Evolutionary conservation across 2,797 vertebrate species (phyloP), one percentile per base, ranked within the genome.

Genomic region (Tragelaphus oryx): DNA sequence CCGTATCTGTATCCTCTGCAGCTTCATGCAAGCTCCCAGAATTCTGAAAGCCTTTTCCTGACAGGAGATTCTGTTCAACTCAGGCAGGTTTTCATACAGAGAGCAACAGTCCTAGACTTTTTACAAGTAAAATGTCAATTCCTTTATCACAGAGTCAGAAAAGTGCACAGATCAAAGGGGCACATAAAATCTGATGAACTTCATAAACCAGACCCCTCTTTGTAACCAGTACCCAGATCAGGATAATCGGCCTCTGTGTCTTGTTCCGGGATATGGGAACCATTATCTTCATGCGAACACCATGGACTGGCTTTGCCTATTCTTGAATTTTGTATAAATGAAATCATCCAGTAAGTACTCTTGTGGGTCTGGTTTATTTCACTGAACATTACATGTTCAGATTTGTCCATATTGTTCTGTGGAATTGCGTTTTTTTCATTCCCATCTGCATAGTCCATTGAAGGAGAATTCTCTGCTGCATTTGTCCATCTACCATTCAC

Each of bases 1-100:
- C n/a, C n/a, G 8, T 4, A 0, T 82, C 9, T 18, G 0, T 1
- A 8, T 0, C 9, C 18, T 2, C n/a, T 16, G 24, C 46, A 5
- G 41, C 89, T 37, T 14, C 18, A 7, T 0, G 8, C 50, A 9
- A 1, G 5, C 37, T 54, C 9, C 65, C 16, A 37, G 65, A 37
- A 68, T 80, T 68, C 55, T 22, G 26, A 84, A 91, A 88, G 33
- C 84, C 52, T 44, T 28, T 17, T 60, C 91, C 30, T n/a, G 14
- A 8, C 8, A 0, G 3, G 6, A 59, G 33, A 54, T 22, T 50
- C 28, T 13, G 3, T 54, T 52, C 65, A 8, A 22, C 6, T 14
- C n/a, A n/a, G 33, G 54, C 26, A 90, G 44, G 50, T 87, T 55
- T 93, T 76, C 30, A 60, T 24, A 30, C 1, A 50, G 75, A 22